Evolutionary conservation across 2,888 invertebrate species (phyloP).

Genomic region (Pachydiplax longipennis): DNA sequence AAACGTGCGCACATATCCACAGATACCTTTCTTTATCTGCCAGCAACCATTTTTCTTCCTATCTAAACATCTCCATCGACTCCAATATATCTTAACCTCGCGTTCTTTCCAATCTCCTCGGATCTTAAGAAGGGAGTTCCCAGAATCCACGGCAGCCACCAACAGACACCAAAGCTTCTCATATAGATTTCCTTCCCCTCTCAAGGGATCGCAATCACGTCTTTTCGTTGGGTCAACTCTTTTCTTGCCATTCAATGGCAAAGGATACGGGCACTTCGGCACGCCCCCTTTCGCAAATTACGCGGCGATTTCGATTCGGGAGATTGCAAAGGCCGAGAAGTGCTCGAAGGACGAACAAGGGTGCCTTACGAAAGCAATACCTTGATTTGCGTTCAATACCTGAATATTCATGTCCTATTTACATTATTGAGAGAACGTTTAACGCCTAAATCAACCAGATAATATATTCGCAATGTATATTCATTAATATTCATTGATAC

Average conservation of each 20-base stretch:
- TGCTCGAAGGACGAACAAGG: neutral
- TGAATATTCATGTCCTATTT: too few relatives aligned
- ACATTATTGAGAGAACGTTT: too few relatives aligned
- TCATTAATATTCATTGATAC: too few relatives aligned
- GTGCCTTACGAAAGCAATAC: neutral
- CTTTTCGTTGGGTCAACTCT: neutral
- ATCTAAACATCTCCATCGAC: slow-evolving; percentile 15
- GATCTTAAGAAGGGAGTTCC: slow-evolving; percentile 1
- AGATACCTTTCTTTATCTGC: slow-evolving; percentile 6
- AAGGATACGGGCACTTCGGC: neutral
- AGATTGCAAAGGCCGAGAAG: neutral
- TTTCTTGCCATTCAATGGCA: neutral
- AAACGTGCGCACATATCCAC: too few relatives aligned
- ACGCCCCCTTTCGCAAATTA: slow-evolving; percentile 24
- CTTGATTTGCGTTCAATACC: neutral
- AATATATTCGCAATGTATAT: neutral
- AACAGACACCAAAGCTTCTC: neutral
- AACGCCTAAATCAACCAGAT: neutral
- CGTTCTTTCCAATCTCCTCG: neutral
- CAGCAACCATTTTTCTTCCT: neutral
- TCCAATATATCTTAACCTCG: neutral
- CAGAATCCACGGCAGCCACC: neutral
- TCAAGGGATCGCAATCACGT: neutral
- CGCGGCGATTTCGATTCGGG: neutral
- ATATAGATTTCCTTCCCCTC: neutral